Evolutionary conservation across 2,888 invertebrate species (phyloP).

Genomic region (Bedellia somnulentella): DNA sequence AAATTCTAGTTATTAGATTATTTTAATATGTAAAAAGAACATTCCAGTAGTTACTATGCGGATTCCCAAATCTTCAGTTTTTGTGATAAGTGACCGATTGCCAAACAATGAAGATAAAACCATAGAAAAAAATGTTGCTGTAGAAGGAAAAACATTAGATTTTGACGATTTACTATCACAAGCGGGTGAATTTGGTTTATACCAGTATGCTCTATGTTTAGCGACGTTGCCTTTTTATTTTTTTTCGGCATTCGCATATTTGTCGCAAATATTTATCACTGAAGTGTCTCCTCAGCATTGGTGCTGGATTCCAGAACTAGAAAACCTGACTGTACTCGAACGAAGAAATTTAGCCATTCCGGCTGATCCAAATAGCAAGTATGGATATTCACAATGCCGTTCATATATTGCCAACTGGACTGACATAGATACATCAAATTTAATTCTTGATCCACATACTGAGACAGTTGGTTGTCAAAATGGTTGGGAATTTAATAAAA

Average conservation of each 20-base stretch:
- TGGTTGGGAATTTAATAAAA: constrained; percentile 9
- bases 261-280: constrained; percentile 8
- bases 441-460: constrained; percentile 3
- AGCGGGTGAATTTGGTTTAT: constrained; percentile 8
- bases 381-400: constrained; percentile 6
- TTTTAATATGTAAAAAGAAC: too few species aligned
- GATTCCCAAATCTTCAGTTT: too few species aligned
- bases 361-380: constrained; percentile 1
- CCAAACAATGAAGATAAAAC: neutral
- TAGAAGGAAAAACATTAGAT: too few species aligned
- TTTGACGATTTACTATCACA: constrained; percentile 7
- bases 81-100: too few species aligned
- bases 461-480: constrained; percentile 5
- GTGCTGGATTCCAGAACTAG: constrained; percentile 9
- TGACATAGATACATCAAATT: constrained; percentile 3
- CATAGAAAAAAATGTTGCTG: neutral
- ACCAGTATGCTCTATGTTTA: constrained; percentile 6
- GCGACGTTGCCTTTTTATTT: constrained; percentile 8
- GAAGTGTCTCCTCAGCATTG: constrained; percentile 8
- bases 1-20: too few species aligned
- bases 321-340: constrained; percentile 7
- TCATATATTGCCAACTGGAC: constrained; percentile 8
- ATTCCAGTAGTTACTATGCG: too few species aligned
- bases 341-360: constrained; percentile 7
- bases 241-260: constrained; percentile 7